Evolutionary conservation across 92 coral and sea anemone species (phyloP).

Genomic region (Heteractis magnifica): DNA sequence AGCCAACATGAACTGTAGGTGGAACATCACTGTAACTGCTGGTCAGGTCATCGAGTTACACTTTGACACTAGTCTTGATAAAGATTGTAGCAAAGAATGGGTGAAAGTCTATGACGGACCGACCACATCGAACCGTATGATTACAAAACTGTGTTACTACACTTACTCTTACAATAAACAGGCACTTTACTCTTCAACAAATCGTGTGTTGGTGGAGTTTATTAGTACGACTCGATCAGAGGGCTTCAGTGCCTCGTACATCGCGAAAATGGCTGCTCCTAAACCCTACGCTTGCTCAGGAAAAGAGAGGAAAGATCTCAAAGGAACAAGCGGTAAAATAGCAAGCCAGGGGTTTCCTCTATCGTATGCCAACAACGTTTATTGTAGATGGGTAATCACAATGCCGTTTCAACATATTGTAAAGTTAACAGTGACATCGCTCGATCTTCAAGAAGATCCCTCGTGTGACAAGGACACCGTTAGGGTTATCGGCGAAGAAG

Average conservation of each 20-base stretch:
- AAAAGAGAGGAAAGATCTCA: not conserved
- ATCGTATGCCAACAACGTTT: conserved; percentile 30
- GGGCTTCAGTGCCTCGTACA: conserved; percentile 35
- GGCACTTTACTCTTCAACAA: conserved; percentile 27
- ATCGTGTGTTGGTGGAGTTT: conserved; percentile 25
- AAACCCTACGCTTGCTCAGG: conserved; percentile 37
- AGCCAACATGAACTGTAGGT: conserved; percentile 27
- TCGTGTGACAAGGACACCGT: conserved; percentile 23
- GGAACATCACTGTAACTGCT: conserved; percentile 49
- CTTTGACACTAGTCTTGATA: not conserved
- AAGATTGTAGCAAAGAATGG: conserved; percentile 18
- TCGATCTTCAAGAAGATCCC: conserved; percentile 19
- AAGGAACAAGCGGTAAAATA: conserved; percentile 24
- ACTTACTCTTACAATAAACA: not conserved
- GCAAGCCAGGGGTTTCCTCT: conserved; percentile 47
- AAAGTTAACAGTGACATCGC: conserved; percentile 9
- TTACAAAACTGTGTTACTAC: conserved; percentile 24
- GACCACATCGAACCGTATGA: not conserved
- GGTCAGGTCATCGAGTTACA: conserved; percentile 31
- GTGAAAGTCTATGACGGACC: conserved; percentile 37
- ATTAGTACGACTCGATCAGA: not conserved
- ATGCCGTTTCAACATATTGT: conserved; percentile 30
- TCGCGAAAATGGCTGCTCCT: conserved; percentile 29
- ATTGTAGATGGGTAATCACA: conserved; percentile 30
- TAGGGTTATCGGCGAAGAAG: not conserved